Evolutionary conservation across 2,797 vertebrate genomes (phyloP).

Genomic region (Phaenicophaeus curvirostris): DNA sequence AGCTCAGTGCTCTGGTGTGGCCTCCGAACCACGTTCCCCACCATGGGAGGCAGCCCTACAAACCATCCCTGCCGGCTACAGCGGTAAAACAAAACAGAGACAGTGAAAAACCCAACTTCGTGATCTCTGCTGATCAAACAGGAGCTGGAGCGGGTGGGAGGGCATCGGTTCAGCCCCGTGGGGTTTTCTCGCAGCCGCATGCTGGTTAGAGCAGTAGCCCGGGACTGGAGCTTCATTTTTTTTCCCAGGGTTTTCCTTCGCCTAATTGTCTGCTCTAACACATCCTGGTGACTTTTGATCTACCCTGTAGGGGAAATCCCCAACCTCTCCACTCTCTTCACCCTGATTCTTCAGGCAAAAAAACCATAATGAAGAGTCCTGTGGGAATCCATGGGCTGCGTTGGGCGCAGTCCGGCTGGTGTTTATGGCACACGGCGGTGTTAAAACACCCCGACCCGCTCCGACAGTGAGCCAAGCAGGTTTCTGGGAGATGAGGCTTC

Average conservation of each 20-base stretch:
- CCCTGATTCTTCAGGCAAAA: neutral
- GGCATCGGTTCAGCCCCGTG: slow-evolving; percentile 16
- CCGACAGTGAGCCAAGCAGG: accelerated
- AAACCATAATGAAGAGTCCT: neutral
- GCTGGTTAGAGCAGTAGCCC: neutral
- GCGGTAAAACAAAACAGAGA: slow-evolving; percentile 42
- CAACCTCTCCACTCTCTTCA: neutral
- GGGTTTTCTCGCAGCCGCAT: slow-evolving; percentile 6
- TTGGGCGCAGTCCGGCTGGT: neutral
- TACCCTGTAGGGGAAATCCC: slow-evolving; percentile 58
- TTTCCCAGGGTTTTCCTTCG: slow-evolving; percentile 28
- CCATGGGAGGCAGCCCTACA: slow-evolving; percentile 36
- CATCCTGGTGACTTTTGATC: slow-evolving; percentile 57
- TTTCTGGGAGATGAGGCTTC: neutral
- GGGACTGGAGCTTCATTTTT: neutral
- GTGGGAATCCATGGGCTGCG: neutral
- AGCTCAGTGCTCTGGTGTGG: neutral
- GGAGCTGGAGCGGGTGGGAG: neutral
- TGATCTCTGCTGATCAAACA: slow-evolving; percentile 13
- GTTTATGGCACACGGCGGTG: accelerated
- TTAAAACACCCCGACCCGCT: neutral
- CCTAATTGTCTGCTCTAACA: neutral
- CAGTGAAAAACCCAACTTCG: neutral
- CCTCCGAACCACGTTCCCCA: neutral
- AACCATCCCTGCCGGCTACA: neutral